These are phyloP conservation scores for Lordiphosa collinella DNA, from an alignment of 1,140 invertebrate species.

Conservation along the genomic window DNA sequence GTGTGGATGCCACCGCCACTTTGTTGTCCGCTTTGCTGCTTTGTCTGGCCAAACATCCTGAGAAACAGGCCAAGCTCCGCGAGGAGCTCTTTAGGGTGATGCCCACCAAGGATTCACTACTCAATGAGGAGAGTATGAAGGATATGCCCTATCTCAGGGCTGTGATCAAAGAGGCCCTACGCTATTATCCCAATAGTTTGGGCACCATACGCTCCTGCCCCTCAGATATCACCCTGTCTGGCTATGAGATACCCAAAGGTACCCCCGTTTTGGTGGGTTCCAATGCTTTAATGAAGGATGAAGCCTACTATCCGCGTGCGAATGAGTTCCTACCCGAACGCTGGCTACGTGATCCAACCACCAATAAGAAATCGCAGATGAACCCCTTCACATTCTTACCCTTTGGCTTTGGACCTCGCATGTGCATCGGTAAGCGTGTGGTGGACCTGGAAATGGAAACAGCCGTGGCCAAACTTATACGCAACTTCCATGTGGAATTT, in stretches of 20 bases:
- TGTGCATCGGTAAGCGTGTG: constrained; percentile 83
- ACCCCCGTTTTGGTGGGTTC: constrained; percentile 31
- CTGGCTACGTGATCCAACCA: constrained; percentile 83
- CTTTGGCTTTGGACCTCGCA: constrained; percentile 83
- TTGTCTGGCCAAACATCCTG: constrained; percentile 80
- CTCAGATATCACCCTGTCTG: constrained; percentile 87
- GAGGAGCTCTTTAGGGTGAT: constrained; percentile 80
- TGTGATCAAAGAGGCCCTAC: constrained; percentile 83
- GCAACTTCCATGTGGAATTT: constrained; percentile 82
- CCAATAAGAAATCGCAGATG: constrained; percentile 30
- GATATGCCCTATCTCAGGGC: constrained; percentile 81
- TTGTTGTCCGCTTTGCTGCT: constrained; percentile 37
- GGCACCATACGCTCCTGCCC: constrained; percentile 89
- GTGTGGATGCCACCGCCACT: constrained; percentile 83
- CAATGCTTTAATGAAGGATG: constrained; percentile 42
- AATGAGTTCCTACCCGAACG: constrained; percentile 87
- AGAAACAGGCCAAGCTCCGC: constrained; percentile 80
- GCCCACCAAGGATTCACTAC: constrained; percentile 62
- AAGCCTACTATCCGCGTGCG: constrained; percentile 83
- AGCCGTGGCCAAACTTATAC: constrained; percentile 82
- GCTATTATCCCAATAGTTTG: constrained; percentile 91
- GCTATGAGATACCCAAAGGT: constrained; percentile 91
- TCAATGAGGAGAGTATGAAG: constrained; percentile 74
- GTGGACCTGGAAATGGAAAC: constrained; percentile 86
- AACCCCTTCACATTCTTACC: constrained; percentile 72